A percentile compares a stretch with the other conserved stretches of the same genome.
These are phyloP conservation scores for Drosophila nigrodunni DNA, from an alignment of 1,140 invertebrate species.

Conservation along the genomic window DNA sequence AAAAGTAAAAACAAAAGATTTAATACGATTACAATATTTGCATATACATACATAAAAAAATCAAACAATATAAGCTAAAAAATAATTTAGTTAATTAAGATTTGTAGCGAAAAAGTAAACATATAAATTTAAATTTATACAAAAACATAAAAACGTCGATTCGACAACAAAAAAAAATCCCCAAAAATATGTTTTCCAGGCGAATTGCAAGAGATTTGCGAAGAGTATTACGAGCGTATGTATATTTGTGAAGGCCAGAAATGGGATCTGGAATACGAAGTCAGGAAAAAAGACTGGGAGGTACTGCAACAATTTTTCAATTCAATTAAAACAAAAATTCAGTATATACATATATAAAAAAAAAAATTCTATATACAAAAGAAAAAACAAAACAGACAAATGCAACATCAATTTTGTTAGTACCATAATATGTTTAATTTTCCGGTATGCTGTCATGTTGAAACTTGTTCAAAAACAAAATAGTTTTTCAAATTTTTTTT, in stretches of 20 bases:
- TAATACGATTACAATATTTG: conserved; percentile 55
- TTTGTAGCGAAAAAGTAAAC: conserved; percentile 28
- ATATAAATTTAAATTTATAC: conserved; percentile 19
- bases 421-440: conserved; percentile 31
- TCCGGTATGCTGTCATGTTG: conserved; percentile 38
- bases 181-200: conserved; percentile 80
- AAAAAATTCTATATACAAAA: conserved; percentile 35
- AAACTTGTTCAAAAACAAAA: conserved; percentile 30
- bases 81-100: conserved; percentile 40
- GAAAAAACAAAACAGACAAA: conserved; percentile 30
- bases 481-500: conserved; percentile 32
- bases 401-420: conserved; percentile 32
- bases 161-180: conserved; percentile 35
- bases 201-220: conserved; percentile 92
- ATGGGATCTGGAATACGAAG: conserved; percentile 99
- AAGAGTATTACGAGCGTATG: conserved; percentile 98
- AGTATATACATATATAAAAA: conserved; percentile 21
- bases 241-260: conserved; percentile 98
- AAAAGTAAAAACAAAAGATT: conserved; percentile 54
- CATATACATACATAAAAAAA: conserved; percentile 51
- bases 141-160: conserved; percentile 13
- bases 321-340: conserved; percentile 56
- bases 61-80: conserved; percentile 56
- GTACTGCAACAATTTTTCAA: conserved; percentile 88
- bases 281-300: conserved; percentile 99